A percentile compares a stretch with the other conserved stretches of the same genome.
Evolutionary conservation across 92 coral and sea anemone species (phyloP).

Genomic region (Paramuricea clavata): DNA sequence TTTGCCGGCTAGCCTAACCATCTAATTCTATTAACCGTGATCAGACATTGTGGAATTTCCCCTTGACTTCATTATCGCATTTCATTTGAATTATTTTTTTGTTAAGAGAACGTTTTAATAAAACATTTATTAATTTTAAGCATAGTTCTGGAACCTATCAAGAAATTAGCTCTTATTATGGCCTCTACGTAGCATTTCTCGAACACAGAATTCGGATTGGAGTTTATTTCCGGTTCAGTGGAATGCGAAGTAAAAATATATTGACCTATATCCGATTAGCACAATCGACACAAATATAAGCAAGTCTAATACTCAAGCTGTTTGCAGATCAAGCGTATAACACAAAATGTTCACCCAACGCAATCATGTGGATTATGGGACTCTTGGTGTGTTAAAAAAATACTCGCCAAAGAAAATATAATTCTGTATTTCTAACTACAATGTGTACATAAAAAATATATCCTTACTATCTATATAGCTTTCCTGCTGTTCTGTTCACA

Average conservation of each 20-base stretch:
- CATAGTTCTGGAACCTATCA: background rate
- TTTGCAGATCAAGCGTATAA: background rate
- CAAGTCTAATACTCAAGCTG: background rate
- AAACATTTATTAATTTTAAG: no score
- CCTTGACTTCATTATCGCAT: no score
- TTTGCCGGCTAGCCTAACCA: no score
- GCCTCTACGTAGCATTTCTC: background rate
- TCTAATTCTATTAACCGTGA: no score
- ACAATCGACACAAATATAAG: background rate
- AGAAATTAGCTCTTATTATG: background rate
- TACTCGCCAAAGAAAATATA: background rate
- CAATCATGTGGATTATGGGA: no score
- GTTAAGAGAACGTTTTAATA: no score
- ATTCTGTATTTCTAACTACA: constrained; percentile 2
- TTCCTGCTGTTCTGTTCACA: constrained; percentile 12
- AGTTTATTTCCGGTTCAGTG: background rate
- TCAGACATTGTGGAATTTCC: no score
- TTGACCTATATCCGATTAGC: background rate
- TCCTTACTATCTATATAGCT: background rate
- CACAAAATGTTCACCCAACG: no score
- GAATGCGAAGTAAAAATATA: background rate
- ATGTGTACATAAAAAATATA: background rate
- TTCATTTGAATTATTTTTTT: no score
- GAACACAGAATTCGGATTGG: background rate
- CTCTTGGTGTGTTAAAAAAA: background rate